Conservation (phyloP, 1,140 invertebrate species). For the Nixonia krombeini region DNA sequence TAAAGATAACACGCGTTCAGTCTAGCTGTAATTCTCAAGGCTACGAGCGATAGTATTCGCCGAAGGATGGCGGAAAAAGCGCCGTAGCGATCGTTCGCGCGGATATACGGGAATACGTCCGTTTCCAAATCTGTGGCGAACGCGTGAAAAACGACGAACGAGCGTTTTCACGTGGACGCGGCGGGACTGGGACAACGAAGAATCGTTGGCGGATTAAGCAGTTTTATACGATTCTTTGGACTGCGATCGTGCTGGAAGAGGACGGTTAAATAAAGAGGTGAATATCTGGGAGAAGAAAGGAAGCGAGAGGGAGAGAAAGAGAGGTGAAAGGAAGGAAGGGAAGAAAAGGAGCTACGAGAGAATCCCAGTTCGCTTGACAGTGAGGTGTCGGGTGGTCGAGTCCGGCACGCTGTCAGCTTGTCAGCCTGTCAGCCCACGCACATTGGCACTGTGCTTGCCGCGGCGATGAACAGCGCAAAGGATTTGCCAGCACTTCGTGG, state of each 20-base stretch:
- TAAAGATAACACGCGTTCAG: constrained; percentile 33
- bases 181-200: no score
- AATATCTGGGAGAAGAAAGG: constrained; percentile 10
- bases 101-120: no score
- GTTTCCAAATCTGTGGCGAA: no score
- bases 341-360: constrained; percentile 57
- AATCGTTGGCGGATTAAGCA: not conserved
- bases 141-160: no score
- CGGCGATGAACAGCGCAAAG: constrained; percentile 21
- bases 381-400: constrained; percentile 68
- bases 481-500: constrained; percentile 52
- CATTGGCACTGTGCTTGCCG: constrained; percentile 51
- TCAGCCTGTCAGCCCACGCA: constrained; percentile 70
- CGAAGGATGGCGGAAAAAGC: not conserved
- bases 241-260: not conserved
- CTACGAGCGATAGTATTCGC: constrained; percentile 33
- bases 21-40: constrained; percentile 31
- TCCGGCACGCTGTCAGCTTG: constrained; percentile 63
- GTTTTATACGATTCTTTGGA: not conserved
- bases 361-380: constrained; percentile 59
- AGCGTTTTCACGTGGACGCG: no score
- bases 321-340: constrained; percentile 19
- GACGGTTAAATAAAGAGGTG: constrained; percentile 5
- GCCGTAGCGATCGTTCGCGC: no score
- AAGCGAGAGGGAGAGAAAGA: constrained; percentile 15